A percentile compares a stretch with the other conserved stretches of the same genome.
Evolutionary conservation across 1,140 invertebrate species (phyloP).

Genomic region (Sinonovacula constricta): DNA sequence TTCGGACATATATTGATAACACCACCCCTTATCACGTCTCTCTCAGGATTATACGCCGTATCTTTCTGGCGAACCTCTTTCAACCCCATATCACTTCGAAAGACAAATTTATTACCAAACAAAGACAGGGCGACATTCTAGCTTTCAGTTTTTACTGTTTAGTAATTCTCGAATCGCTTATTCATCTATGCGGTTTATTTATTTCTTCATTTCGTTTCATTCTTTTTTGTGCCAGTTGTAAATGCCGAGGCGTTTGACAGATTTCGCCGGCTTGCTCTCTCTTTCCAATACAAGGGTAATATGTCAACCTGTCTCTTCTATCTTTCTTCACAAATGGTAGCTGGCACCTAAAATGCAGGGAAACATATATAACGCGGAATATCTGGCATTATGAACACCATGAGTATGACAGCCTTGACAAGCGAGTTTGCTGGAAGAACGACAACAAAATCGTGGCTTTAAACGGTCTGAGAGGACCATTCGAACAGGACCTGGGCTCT

Average conservation of each 20-base stretch:
- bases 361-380: conserved; percentile 54
- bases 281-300: conserved; percentile 51
- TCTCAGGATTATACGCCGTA: conserved; percentile 13
- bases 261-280: conserved; percentile 40
- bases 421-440: conserved; percentile 6
- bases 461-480: no score
- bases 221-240: conserved; percentile 41
- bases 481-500: no score
- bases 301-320: conserved; percentile 51
- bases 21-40: neutral
- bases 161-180: no score
- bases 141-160: no score
- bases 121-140: conserved; percentile 25
- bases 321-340: conserved; percentile 53
- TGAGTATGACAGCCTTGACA: conserved; percentile 53
- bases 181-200: no score
- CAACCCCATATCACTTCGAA: conserved; percentile 25
- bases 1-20: neutral
- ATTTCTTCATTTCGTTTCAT: conserved; percentile 51
- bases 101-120: conserved; percentile 54
- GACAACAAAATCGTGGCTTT: conserved; percentile 12
- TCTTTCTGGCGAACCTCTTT: conserved; percentile 35
- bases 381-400: conserved; percentile 50
- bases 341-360: conserved; percentile 51
- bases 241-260: conserved; percentile 41